Base-by-base conservation (phyloP, 2,797 vertebrate genomes). In the Cuculus canorus region DNA sequence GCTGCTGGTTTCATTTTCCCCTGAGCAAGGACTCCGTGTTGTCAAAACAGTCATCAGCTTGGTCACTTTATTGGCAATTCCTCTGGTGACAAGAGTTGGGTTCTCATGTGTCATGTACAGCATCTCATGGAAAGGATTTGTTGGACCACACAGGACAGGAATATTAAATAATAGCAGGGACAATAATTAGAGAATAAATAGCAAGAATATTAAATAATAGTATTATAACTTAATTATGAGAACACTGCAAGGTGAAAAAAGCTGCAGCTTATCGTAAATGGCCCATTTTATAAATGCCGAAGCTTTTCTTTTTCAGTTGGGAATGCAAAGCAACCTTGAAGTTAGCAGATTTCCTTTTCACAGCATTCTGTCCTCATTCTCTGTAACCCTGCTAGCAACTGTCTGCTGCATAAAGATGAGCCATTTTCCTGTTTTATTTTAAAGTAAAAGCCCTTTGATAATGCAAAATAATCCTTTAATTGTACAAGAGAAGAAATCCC, bases 391-490 rank as follows among this genome's bases (percentile, higher is more conserved):
- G 65, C 39, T 63, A 59, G 77, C 75, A 68, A 87, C 73, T 80
- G 65, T 88, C 61, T 75, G 56, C 66, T 93, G 45, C 73, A 48
- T 85, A 54, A 83, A 50, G 60, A 82, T 78, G 78, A 83, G 78
- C 53, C 69, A 18, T 86, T 90, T 93, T 73, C 77, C 73, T 93
- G 66, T 50, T 91, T 94, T 80, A 66, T 91, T 92, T 95, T 85
- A 52, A 93, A 94, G 85, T 56, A 45, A 90, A 93, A 96, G 28
- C 21, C 47, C 23, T 90, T 76, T 93, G 73, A 80, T 94, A 94
- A 90, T 82, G 75, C 86, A 92, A 83, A 77, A 57, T 81, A 93
- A 95, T 93, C 92, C 82, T 82, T 89, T 97, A 96, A 96, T 96
- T 92, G 76, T 82, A 57, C 93, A 73, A 30, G 79, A 77, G 41